These are phyloP conservation scores for Hypsibius dujardini DNA, from an alignment of 1,140 invertebrate species.

Conservation along the genomic window DNA sequence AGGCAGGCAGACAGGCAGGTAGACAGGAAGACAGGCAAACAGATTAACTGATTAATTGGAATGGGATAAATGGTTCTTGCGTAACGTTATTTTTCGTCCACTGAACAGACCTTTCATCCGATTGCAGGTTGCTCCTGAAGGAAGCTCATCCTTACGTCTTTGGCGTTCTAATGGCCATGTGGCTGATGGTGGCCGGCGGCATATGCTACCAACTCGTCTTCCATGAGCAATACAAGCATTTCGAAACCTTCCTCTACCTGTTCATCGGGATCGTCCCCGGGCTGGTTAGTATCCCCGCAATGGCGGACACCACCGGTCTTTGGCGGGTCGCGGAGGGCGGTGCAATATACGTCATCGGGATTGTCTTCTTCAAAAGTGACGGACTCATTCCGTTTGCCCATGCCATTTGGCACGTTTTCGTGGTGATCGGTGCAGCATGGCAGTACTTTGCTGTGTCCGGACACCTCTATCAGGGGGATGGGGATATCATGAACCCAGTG, in stretches of 20 bases:
- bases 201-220: conserved; percentile 18
- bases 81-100: too few relatives aligned
- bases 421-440: conserved; percentile 58
- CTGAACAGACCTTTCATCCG: too few relatives aligned
- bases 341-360: conserved; percentile 59
- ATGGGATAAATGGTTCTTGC: too few relatives aligned
- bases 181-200: conserved; percentile 22
- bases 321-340: conserved; percentile 64
- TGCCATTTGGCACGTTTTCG: conserved; percentile 89
- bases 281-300: conserved; percentile 37
- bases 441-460: conserved; percentile 47
- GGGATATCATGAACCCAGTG: neutral
- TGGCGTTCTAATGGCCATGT: neutral
- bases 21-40: too few relatives aligned
- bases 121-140: conserved; percentile 6
- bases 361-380: conserved; percentile 84
- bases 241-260: conserved; percentile 74
- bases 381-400: conserved; percentile 80
- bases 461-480: neutral
- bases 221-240: conserved; percentile 52
- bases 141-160: neutral
- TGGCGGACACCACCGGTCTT: conserved; percentile 57
- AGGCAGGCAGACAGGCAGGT: too few relatives aligned
- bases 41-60: too few relatives aligned
- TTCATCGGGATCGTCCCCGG: conserved; percentile 70